Conservation (phyloP, 2,113 vertebrate genomes). For the Bagarius yarrelli region DNA sequence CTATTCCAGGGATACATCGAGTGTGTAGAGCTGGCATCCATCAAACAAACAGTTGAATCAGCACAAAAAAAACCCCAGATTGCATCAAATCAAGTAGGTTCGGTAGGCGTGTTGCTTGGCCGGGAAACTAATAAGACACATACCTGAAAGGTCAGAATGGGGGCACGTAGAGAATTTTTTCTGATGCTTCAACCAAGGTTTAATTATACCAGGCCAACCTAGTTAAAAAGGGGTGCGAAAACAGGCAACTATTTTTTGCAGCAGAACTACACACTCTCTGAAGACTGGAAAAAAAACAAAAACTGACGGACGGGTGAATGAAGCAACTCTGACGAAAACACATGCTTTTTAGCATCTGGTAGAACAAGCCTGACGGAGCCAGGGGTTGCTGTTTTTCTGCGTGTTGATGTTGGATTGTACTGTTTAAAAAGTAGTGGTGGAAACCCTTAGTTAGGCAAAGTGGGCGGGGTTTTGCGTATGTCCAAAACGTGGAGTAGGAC, state of each 20-base stretch:
- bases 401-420: constrained; percentile 1
- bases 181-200: neutral
- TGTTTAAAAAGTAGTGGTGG: neutral
- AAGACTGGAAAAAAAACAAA: neutral
- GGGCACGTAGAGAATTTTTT: neutral
- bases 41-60: constrained; percentile 1
- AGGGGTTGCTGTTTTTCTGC: neutral
- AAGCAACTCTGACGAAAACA: constrained; percentile 8
- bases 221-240: neutral
- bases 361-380: neutral
- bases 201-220: constrained; percentile 4
- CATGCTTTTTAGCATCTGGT: neutral
- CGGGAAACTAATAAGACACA: constrained; percentile 4
- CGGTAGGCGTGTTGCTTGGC: neutral
- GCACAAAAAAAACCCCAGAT: constrained; percentile 8
- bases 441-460: neutral
- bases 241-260: neutral
- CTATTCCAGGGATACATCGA: neutral
- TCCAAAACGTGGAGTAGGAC: neutral
- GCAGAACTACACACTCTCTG: neutral
- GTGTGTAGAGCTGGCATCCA: neutral
- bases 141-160: neutral
- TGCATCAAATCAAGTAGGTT: constrained; percentile 9
- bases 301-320: neutral
- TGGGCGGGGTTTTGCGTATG: neutral